Evolutionary conservation across 2,888 invertebrate species (phyloP).

Genomic region (Coleophora flavipennella): DNA sequence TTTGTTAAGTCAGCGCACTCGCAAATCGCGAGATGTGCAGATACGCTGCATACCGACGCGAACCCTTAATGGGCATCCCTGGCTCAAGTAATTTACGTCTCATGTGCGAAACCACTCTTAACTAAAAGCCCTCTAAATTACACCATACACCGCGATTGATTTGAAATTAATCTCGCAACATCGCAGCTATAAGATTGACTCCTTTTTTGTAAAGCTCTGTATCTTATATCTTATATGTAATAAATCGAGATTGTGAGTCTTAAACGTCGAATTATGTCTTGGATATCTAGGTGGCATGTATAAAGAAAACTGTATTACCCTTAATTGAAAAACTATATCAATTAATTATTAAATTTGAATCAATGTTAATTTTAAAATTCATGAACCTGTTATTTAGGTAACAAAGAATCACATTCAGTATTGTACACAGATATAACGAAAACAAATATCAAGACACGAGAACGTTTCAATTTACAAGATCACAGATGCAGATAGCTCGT

Average conservation of each 20-base stretch:
- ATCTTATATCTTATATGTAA: too few relatives aligned
- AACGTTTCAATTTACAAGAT: constrained; percentile 69
- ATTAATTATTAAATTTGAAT: too few relatives aligned
- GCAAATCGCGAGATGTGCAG: constrained; percentile 64
- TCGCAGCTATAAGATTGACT: constrained; percentile 34
- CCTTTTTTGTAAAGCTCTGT: constrained; percentile 21
- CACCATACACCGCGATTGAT: constrained; percentile 60
- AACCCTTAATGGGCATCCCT: constrained; percentile 61
- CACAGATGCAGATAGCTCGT: constrained; percentile 47
- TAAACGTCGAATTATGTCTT: too few relatives aligned
- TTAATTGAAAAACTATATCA: too few relatives aligned
- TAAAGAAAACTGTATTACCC: too few relatives aligned
- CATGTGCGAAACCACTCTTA: constrained; percentile 67
- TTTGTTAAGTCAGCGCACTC: constrained; percentile 58
- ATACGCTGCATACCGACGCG: constrained; percentile 62
- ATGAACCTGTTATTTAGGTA: background rate
- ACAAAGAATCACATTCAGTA: constrained; percentile 11
- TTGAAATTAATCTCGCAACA: constrained; percentile 56
- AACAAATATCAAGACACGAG: constrained; percentile 38
- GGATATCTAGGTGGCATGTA: too few relatives aligned
- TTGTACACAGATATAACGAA: constrained; percentile 20
- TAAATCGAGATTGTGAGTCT: too few relatives aligned
- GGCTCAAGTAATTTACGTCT: constrained; percentile 64
- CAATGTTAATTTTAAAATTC: too few relatives aligned
- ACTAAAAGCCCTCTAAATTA: constrained; percentile 69